These are phyloP conservation scores for Temnothorax longispinosus DNA, from an alignment of 1,140 invertebrate species.

Conservation along the genomic window DNA sequence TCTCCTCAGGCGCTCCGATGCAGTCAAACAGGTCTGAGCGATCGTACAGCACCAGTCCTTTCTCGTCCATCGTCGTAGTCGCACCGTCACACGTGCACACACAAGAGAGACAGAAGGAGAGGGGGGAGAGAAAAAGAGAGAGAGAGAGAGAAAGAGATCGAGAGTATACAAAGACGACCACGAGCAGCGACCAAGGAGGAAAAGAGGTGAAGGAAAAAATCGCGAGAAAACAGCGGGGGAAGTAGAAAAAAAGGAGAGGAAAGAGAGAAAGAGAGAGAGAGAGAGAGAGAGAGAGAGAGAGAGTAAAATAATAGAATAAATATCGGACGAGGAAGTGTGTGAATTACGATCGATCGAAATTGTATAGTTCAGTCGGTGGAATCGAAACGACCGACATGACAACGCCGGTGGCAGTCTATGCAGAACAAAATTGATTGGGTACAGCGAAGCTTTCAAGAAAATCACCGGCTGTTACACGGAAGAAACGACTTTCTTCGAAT, in stretches of 20 bases:
- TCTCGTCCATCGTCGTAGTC: constrained; percentile 84
- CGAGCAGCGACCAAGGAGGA: not conserved
- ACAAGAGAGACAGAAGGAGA: constrained; percentile 64
- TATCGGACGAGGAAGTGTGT: constrained; percentile 13
- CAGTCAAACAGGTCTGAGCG: constrained; percentile 79
- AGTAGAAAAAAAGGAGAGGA: not conserved
- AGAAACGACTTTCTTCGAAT: not conserved
- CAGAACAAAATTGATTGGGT: not conserved
- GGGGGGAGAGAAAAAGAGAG: not conserved
- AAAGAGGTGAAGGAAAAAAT: constrained; percentile 32
- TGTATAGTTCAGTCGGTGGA: not conserved
- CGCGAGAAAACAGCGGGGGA: not conserved
- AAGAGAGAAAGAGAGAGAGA: not conserved
- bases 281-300: not conserved
- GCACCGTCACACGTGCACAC: constrained; percentile 77
- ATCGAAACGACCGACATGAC: not conserved
- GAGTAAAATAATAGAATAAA: constrained; percentile 4
- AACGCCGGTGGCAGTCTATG: not conserved
- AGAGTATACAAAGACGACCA: constrained; percentile 24
- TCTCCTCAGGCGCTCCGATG: constrained; percentile 69
- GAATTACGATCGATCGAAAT: constrained; percentile 20
- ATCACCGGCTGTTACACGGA: not conserved
- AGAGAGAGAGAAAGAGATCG: not conserved
- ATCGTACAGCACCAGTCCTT: constrained; percentile 82
- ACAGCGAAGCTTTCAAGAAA: not conserved